Percentiles rank a stretch among this genome's conserved stretches.
These are phyloP conservation scores for Elmis aenea DNA, from an alignment of 2,888 invertebrate genomes.

Conservation along the genomic window DNA sequence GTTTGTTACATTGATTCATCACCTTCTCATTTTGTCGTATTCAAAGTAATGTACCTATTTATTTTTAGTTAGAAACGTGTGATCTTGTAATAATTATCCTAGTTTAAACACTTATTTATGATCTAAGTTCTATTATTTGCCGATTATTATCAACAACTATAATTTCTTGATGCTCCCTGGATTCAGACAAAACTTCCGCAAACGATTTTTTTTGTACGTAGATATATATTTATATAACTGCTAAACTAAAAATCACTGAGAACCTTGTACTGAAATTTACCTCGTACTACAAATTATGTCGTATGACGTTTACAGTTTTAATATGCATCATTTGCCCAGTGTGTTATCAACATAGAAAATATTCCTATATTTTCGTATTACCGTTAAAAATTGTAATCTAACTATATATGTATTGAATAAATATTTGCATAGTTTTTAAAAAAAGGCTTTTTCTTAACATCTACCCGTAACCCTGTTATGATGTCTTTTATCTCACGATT, in stretches of 20 bases:
- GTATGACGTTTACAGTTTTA: constrained; percentile 6
- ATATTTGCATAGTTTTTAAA: constrained; percentile 47
- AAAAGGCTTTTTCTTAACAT: constrained; percentile 5
- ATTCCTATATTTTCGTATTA: constrained; percentile 47
- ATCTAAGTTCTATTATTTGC: constrained; percentile 46
- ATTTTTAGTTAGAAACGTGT: constrained; percentile 46
- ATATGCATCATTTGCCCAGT: constrained; percentile 29
- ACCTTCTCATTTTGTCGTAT: constrained; percentile 28
- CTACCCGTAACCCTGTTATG: background rate
- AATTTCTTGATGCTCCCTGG: too few species aligned
- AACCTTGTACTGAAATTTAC: too few species aligned
- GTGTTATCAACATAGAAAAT: constrained; percentile 37
- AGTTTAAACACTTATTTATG: constrained; percentile 10
- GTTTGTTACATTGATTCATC: too few species aligned
- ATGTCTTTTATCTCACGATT: constrained; percentile 12
- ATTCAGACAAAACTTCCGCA: too few species aligned
- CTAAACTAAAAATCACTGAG: too few species aligned
- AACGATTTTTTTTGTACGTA: too few species aligned
- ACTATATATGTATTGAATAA: constrained; percentile 44
- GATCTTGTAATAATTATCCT: constrained; percentile 44
- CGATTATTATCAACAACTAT: constrained; percentile 47
- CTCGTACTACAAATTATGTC: too few species aligned
- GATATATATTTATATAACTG: too few species aligned
- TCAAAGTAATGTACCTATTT: constrained; percentile 45
- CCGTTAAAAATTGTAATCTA: constrained; percentile 48